Conservation (phyloP, 1,140 invertebrate species). For the Chymomyza costata region DNA sequence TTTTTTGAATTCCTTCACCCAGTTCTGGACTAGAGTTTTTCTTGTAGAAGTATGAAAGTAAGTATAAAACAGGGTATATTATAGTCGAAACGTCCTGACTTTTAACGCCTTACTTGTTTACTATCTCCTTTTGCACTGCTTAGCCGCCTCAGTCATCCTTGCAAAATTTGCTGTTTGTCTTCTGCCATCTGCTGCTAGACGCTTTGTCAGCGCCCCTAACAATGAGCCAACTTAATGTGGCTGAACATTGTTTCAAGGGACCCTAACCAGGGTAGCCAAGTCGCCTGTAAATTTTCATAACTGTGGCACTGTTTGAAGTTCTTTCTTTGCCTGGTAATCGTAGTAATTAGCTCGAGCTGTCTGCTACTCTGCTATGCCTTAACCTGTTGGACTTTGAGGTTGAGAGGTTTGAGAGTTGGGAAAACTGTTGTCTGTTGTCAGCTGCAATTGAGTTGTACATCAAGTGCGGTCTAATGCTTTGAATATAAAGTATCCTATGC, state of each 20-base stretch:
- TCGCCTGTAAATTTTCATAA: conserved; percentile 48
- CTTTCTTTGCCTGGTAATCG: no score
- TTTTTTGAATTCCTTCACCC: no score
- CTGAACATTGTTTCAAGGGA: conserved; percentile 33
- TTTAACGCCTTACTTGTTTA: no score
- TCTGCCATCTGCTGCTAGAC: conserved; percentile 16
- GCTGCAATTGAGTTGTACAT: not conserved
- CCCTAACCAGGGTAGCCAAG: not conserved
- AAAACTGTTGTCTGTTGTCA: no score
- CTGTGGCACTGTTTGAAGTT: conserved; percentile 23
- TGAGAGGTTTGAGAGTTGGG: no score
- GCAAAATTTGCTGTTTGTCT: conserved; percentile 26
- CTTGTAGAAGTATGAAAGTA: no score
- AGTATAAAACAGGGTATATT: no score
- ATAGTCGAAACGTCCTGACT: no score
- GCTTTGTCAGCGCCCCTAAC: conserved; percentile 6
- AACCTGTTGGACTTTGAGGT: conserved; percentile 52
- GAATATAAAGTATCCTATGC: no score
- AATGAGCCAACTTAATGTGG: conserved; percentile 45
- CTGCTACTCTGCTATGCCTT: conserved; percentile 19
- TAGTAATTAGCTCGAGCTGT: conserved; percentile 35
- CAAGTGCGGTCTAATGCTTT: no score
- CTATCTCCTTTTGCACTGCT: no score
- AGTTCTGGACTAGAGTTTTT: no score
- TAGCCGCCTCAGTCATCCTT: conserved; percentile 6